Base-by-base conservation (phyloP, 2,113 vertebrate genomes). In the Zosterops japonicus region DNA sequence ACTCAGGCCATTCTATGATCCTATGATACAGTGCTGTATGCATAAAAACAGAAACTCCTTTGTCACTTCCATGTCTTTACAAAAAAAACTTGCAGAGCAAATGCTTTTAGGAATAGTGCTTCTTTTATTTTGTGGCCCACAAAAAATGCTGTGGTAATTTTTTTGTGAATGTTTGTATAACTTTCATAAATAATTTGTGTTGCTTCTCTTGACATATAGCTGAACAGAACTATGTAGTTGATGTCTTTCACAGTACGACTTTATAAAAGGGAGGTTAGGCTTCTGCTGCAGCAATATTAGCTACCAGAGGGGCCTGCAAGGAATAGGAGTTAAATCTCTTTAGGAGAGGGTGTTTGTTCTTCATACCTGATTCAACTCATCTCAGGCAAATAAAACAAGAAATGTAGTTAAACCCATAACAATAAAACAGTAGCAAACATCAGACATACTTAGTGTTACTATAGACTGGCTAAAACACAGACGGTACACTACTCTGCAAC, bases 241-340 rank as follows among this genome's bases (percentile, higher is more conserved):
- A 22, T 31, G 16, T 6, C 8, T 90, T 89, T 77, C 50, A 69
- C 19, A 46, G 24, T 33, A 17, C 0, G 0, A 42, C n/a, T 56
- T 68, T 11, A 49, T 64, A 35, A 50, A 81, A 83, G 24, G 25
- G 19, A 64, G 9, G 11, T 4, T 56, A 25, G 6, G 9, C n/a
- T 86, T 93, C 35, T 83, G 35, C 74, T 88, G 33, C n/a, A 69
- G 60, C 33, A 53, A 2, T 39, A 42, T n/a, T 36, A 71, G 24
- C 16, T 78, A 44, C n/a, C 11, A n/a, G 3, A 28, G n/a, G 17
- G 35, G 29, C 67, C 42, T 20, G 49, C 16, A 92, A 89, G 53
- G 35, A 52, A 31, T 5, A 25, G 39, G 18, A 3, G 13, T 65
- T 64, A 83, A 4, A 11, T 70, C 14, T 60, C n/a, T 86, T 56